phyloP scores from a whole-genome alignment of 2,113 vertebrate genomes.

The Synodontis membranacea region DNA sequence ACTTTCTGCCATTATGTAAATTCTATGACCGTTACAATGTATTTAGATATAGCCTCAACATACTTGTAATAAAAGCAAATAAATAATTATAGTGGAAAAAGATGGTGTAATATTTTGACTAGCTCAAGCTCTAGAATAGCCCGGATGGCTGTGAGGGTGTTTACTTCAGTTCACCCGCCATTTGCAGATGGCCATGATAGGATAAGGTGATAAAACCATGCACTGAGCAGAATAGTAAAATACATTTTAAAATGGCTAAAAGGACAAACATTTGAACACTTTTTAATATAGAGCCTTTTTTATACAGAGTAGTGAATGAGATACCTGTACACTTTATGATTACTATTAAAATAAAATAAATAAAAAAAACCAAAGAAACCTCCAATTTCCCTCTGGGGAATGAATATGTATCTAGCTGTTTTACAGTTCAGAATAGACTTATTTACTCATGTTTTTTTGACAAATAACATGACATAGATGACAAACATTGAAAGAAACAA shows the following conservation, averaged over 20 bases:
- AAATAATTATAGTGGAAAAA: conserved; percentile 66
- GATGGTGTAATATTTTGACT: not conserved
- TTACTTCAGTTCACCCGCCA: not conserved
- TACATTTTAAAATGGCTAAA: not conserved
- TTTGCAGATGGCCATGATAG: not conserved
- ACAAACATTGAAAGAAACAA: conserved; percentile 4
- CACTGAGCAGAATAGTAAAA: not conserved
- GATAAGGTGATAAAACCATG: not conserved
- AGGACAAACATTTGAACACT: conserved; percentile 42
- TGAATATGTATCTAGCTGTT: too few species aligned
- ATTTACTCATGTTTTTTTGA: conserved; percentile 44
- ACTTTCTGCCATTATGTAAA: conserved; percentile 64
- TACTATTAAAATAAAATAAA: conserved; percentile 70
- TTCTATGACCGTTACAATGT: conserved; percentile 63
- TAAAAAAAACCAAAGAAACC: too few species aligned
- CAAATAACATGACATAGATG: conserved; percentile 24
- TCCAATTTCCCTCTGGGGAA: too few species aligned
- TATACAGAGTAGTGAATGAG: conserved; percentile 61
- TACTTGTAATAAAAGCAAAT: conserved; percentile 70
- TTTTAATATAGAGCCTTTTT: conserved; percentile 69
- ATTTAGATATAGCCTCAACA: conserved; percentile 71
- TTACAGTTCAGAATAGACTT: conserved; percentile 44
- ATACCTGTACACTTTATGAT: conserved; percentile 62
- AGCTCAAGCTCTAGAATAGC: not conserved
- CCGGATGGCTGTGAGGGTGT: not conserved